Conservation (phyloP, 2,797 vertebrate genomes). For the Chelon labrosus region DNA sequence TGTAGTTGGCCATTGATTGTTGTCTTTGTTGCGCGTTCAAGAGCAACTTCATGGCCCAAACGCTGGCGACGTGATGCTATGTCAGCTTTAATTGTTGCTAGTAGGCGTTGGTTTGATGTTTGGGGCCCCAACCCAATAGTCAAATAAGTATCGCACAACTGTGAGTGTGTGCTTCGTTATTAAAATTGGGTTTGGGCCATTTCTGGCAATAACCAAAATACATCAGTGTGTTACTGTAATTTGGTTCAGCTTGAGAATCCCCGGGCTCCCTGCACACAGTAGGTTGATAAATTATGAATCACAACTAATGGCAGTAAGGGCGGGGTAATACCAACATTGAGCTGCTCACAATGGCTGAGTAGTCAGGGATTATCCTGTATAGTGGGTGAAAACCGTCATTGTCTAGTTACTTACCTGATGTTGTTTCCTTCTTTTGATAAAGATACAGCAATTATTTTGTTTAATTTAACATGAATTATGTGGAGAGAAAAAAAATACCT, state of each 20-base stretch:
- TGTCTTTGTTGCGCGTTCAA: too few species aligned
- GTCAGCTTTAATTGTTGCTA: too few species aligned
- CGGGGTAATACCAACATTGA: not conserved
- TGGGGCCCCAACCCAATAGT: too few species aligned
- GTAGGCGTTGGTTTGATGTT: too few species aligned
- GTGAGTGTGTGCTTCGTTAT: not conserved
- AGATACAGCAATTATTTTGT: constrained; percentile 24
- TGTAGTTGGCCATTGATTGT: too few species aligned
- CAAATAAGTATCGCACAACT: not conserved
- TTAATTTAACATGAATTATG: constrained; percentile 58
- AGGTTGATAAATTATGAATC: constrained; percentile 28
- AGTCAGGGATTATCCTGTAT: not conserved
- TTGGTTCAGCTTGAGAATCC: constrained; percentile 22
- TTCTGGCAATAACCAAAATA: not conserved
- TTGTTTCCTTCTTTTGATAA: not conserved
- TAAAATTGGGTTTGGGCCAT: constrained; percentile 1
- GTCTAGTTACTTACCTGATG: constrained; percentile 24
- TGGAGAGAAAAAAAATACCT: not conserved
- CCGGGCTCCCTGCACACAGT: not conserved
- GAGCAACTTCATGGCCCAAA: too few species aligned
- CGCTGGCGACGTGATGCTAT: too few species aligned
- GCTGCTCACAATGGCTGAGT: not conserved
- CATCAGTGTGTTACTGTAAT: constrained; percentile 22
- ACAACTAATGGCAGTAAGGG: constrained; percentile 17
- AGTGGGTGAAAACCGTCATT: not conserved